phyloP scores from a whole-genome alignment of 2,888 invertebrate genomes.

The Tipula unca region DNA sequence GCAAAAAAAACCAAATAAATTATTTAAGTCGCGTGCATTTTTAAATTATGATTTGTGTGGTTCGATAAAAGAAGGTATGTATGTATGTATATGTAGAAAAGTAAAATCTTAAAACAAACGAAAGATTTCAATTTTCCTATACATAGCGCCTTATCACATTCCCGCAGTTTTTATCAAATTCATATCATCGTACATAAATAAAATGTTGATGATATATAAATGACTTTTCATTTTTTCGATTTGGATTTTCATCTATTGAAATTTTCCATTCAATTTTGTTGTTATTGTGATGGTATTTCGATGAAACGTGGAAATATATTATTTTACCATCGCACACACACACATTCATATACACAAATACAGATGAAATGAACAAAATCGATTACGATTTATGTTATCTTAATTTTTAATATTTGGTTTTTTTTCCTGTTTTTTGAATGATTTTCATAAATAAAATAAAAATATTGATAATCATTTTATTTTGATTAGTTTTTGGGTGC shows the following conservation, averaged over 20 bases:
- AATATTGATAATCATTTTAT: conserved; percentile 8
- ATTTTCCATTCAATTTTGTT: background rate
- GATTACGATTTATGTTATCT: background rate
- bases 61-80: background rate
- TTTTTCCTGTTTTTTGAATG: background rate
- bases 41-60: background rate
- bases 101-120: background rate
- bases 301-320: background rate
- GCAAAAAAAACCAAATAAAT: too few relatives aligned
- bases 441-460: background rate
- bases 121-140: background rate
- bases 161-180: background rate
- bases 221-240: background rate
- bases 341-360: background rate
- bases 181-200: background rate
- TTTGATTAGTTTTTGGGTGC: background rate
- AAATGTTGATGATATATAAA: background rate
- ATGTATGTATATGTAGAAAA: background rate
- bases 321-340: background rate
- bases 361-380: background rate
- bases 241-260: background rate
- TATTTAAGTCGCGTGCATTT: background rate
- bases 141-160: background rate
- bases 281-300: too few relatives aligned
- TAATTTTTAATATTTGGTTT: background rate